These are phyloP conservation scores for Gephyroberyx darwinii DNA, from an alignment of 2,797 vertebrate species.

Conservation along the genomic window DNA sequence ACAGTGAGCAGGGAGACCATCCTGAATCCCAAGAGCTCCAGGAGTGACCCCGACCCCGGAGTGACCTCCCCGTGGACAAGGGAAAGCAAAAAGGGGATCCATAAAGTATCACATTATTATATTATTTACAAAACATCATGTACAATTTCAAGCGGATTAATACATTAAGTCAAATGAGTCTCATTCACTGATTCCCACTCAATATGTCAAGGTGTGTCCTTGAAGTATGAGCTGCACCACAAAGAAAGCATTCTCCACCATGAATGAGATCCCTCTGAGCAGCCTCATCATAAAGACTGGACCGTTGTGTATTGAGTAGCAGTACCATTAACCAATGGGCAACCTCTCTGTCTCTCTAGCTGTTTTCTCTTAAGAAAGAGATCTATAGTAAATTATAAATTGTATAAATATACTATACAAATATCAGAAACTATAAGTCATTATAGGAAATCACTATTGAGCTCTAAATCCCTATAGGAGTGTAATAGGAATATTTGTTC, in stretches of 20 bases:
- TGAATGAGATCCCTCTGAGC: neutral
- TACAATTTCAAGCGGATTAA: neutral
- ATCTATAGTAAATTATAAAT: no score
- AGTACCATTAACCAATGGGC: no score
- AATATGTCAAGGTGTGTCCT: neutral
- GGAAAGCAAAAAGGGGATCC: no score
- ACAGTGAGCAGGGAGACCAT: no score
- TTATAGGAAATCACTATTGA: no score
- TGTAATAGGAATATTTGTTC: no score
- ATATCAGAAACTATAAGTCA: no score
- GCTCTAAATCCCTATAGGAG: no score
- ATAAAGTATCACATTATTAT: neutral
- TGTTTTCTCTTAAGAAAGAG: neutral
- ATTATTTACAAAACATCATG: neutral
- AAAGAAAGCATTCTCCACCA: neutral
- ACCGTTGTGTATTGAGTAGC: neutral
- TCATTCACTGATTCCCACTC: neutral
- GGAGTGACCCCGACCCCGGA: no score
- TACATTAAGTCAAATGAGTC: neutral
- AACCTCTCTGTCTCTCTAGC: neutral
- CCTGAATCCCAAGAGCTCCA: no score
- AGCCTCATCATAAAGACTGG: neutral
- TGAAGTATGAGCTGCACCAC: neutral
- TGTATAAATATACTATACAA: no score
- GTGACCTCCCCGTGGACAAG: no score